A percentile compares a stretch with the other conserved stretches of the same genome.
Conservation (phyloP, 2,888 invertebrate genomes). For the Athetis lepigone region DNA sequence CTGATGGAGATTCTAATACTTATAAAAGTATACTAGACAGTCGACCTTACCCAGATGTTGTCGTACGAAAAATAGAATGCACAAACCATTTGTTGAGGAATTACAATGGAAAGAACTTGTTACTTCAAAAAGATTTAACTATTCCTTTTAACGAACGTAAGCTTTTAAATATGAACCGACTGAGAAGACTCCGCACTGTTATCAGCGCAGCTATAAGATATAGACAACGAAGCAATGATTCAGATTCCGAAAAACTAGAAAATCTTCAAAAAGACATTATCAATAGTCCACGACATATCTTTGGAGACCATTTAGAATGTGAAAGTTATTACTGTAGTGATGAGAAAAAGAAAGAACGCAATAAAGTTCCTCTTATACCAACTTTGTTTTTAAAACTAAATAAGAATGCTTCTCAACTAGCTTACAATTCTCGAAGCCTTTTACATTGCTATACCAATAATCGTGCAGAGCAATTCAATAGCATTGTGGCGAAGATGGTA, state of each 20-base stretch:
- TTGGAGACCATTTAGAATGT: constrained; percentile 30
- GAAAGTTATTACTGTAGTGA: constrained; percentile 36
- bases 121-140: constrained; percentile 12
- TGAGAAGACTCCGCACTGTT: constrained; percentile 11
- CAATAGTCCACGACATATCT: constrained; percentile 33
- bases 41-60: constrained; percentile 13
- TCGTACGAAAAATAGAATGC: constrained; percentile 9
- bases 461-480: constrained; percentile 38
- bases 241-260: constrained; percentile 14
- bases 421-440: constrained; percentile 36
- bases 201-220: constrained; percentile 3
- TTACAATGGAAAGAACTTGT: constrained; percentile 8
- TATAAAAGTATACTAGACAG: constrained; percentile 14
- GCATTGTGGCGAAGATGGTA: constrained; percentile 49
- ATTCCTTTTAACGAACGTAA: constrained; percentile 7
- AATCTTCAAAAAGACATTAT: constrained; percentile 32
- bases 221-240: not conserved
- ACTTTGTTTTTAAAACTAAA: constrained; percentile 21
- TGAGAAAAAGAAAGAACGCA: constrained; percentile 26
- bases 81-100: constrained; percentile 13
- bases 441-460: constrained; percentile 29
- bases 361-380: constrained; percentile 19
- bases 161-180: constrained; percentile 9
- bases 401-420: constrained; percentile 35
- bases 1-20: constrained; percentile 6